Base-by-base conservation (phyloP, 2,797 vertebrate genomes). In the Uromys caudimaculatus region DNA sequence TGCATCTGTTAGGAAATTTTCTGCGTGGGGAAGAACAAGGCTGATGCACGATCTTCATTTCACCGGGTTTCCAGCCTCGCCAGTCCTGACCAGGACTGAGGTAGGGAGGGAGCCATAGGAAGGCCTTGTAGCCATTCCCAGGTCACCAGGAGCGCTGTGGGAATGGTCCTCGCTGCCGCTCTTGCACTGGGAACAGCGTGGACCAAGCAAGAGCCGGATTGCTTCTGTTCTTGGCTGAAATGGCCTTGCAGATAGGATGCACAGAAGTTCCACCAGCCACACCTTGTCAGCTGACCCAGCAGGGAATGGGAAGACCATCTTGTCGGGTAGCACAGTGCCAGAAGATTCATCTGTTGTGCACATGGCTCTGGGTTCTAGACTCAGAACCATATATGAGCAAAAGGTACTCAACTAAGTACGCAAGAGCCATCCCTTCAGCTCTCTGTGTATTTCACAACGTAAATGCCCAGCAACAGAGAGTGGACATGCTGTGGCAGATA, bases 1-100 rank as follows among this genome's bases (percentile, higher is more conserved):
- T 97, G 94, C 97, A 94, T 97, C 95, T 95, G 94, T 96, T 96
- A 96, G 96, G 88, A 96, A 97, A 97, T 95, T 94, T 96, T 95
- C 95, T 97, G 90, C 71, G 86, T 89, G 96, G 95, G 96, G 77
- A 97, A 88, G 97, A 97, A 93, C 95, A 79, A 87, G 78, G 44
- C 77, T 78, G 41, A 96, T 91, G 87, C 95, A 81, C 58, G 21
- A 79, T 62, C 91, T 95, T 93, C 94, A 23, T 93, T 97, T 91
- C 79, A 73, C 85, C 91, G 78, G 35, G 62, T 93, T 95, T 96
- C 90, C 69, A 84, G 93, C 83, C 94, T 88, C 81, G 90, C 94
- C 94, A 96, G 0, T 95, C 79, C 95, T 95, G 84, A 94, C 67
- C 96, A 93, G 76, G 69, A 97, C 58, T 47, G 41, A 79, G 44